These are phyloP conservation scores for Zeugodacus cucurbitae DNA, from an alignment of 1,140 invertebrate genomes.

Conservation along the genomic window DNA sequence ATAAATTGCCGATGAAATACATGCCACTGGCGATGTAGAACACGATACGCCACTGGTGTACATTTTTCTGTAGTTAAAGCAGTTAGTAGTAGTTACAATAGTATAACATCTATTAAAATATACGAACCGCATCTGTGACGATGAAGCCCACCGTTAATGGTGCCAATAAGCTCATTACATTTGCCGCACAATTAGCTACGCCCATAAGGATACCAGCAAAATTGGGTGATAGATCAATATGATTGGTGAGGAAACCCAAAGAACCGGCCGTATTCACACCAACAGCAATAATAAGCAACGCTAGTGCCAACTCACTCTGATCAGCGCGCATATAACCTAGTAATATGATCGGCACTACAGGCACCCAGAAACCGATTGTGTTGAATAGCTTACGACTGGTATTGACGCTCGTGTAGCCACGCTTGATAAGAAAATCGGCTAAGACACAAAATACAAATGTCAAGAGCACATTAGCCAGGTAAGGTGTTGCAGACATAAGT, in stretches of 20 bases:
- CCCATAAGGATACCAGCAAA: constrained; percentile 78
- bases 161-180: constrained; percentile 78
- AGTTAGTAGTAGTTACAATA: too few species aligned
- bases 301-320: constrained; percentile 69
- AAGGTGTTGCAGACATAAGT: constrained; percentile 78
- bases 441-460: constrained; percentile 78
- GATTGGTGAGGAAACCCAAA: constrained; percentile 76
- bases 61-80: constrained; percentile 67
- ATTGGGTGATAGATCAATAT: constrained; percentile 82
- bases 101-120: too few species aligned
- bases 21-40: constrained; percentile 80
- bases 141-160: constrained; percentile 75
- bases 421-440: constrained; percentile 70
- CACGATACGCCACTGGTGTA: constrained; percentile 76
- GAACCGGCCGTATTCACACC: constrained; percentile 81
- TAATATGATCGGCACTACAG: constrained; percentile 72
- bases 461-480: constrained; percentile 75
- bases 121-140: constrained; percentile 73
- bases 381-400: constrained; percentile 77
- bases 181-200: constrained; percentile 81
- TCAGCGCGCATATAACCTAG: constrained; percentile 71
- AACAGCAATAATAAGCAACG: constrained; percentile 76
- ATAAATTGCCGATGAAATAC: constrained; percentile 75
- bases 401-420: constrained; percentile 70
- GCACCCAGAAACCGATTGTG: constrained; percentile 72